Evolutionary conservation across 2,888 invertebrate genomes (phyloP).

Genomic region (Yponomeuta evonymella): DNA sequence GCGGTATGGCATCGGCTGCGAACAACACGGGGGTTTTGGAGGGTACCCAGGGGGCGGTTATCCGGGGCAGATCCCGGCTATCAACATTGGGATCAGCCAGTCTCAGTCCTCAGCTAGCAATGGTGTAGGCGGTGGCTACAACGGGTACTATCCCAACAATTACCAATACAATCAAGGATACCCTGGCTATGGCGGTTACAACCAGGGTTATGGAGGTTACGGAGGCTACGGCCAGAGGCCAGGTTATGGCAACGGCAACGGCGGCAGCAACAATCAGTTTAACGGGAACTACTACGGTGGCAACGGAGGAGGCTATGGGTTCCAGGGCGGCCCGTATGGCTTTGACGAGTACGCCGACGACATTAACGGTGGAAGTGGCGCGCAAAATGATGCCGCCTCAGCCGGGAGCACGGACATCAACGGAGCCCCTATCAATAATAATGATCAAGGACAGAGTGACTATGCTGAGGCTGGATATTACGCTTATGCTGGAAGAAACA

Average conservation of each 20-base stretch:
- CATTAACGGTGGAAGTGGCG: neutral
- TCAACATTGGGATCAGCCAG: slow-evolving; percentile 67
- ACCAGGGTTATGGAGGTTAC: slow-evolving; percentile 30
- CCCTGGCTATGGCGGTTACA: slow-evolving; percentile 29
- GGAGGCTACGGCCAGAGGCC: slow-evolving; percentile 32
- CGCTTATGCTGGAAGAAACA: slow-evolving; percentile 24
- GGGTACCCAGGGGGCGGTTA: slow-evolving; percentile 27
- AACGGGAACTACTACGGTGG: slow-evolving; percentile 57
- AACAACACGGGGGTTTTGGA: slow-evolving; percentile 20
- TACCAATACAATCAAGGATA: slow-evolving; percentile 37
- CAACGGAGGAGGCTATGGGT: slow-evolving; percentile 27
- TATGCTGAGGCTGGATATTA: slow-evolving; percentile 23
- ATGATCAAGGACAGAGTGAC: slow-evolving; percentile 14
- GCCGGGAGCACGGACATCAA: slow-evolving; percentile 16
- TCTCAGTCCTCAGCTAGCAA: slow-evolving; percentile 59
- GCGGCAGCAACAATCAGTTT: slow-evolving; percentile 54
- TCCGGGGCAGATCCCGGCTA: slow-evolving; percentile 41
- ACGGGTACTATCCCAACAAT: slow-evolving; percentile 48
- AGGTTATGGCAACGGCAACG: slow-evolving; percentile 47
- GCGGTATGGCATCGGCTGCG: slow-evolving; percentile 47
- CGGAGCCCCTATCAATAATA: slow-evolving; percentile 5
- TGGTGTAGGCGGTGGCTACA: slow-evolving; percentile 48
- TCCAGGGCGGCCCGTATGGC: slow-evolving; percentile 37
- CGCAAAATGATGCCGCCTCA: neutral
- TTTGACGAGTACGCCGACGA: slow-evolving; percentile 35